phyloP scores from a whole-genome alignment of 37 sponge, comb jelly and placozoan species.

The Haliclona indistincta region DNA sequence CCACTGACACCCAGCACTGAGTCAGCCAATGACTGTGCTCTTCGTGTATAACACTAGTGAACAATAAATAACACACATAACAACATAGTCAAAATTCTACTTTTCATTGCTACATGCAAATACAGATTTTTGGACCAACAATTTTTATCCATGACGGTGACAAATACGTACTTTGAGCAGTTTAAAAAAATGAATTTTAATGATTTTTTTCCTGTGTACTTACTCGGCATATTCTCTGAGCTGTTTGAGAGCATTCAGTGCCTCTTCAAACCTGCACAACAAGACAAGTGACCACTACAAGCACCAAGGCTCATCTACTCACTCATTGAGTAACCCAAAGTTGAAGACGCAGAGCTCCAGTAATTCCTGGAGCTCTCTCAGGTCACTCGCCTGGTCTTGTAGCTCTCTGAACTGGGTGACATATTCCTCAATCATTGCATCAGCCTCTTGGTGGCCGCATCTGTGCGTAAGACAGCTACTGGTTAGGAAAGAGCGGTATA shows the following conservation, averaged over 20 bases:
- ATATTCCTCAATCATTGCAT: slow-evolving; percentile 8
- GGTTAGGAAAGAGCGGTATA: slow-evolving; percentile 13
- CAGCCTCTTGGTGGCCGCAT: slow-evolving; percentile 16
- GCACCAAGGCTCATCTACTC: not conserved
- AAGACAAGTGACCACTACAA: slow-evolving; percentile 2
- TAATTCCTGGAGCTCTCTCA: slow-evolving; percentile 89
- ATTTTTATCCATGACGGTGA: no score
- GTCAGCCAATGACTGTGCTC: slow-evolving; percentile 45
- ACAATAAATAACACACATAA: not conserved
- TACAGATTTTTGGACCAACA: no score
- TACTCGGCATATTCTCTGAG: slow-evolving; percentile 47
- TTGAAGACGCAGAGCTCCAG: slow-evolving; percentile 82
- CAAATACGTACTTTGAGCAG: no score
- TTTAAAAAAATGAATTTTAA: no score
- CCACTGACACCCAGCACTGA: slow-evolving; percentile 40
- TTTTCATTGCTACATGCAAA: no score
- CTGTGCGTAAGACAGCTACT: slow-evolving; percentile 39
- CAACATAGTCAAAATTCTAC: no score
- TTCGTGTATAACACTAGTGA: slow-evolving; percentile 15
- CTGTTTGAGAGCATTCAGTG: slow-evolving; percentile 38
- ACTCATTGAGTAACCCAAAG: slow-evolving; percentile 80
- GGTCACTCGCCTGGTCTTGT: slow-evolving; percentile 51
- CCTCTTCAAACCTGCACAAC: slow-evolving; percentile 50
- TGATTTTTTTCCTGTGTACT: no score
- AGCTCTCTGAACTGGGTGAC: slow-evolving; percentile 19